A percentile compares a stretch with the other conserved stretches of the same genome.
These are phyloP conservation scores for Saccostrea echinata DNA, from an alignment of 1,140 invertebrate species.

Conservation along the genomic window DNA sequence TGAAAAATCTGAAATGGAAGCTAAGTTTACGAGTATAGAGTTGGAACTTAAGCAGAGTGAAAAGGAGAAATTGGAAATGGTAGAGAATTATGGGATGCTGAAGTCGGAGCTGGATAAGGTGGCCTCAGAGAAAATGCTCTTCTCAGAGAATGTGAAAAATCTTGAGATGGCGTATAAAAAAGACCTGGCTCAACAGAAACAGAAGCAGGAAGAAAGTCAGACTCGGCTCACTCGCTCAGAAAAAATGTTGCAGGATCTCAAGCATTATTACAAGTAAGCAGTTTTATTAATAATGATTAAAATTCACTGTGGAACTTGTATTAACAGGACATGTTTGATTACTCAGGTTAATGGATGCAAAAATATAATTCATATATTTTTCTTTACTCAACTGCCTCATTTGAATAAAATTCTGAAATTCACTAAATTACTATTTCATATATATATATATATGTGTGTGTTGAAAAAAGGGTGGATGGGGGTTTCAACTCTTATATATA, in stretches of 20 bases:
- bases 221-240: slow-evolving; percentile 49
- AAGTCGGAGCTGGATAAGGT: slow-evolving; percentile 47
- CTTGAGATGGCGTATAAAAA: slow-evolving; percentile 57
- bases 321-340: too few species aligned
- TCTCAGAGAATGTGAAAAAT: slow-evolving; percentile 50
- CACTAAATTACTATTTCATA: too few species aligned
- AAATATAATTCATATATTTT: too few species aligned
- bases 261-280: slow-evolving; percentile 51
- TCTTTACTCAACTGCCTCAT: too few species aligned
- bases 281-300: too few species aligned
- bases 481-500: too few species aligned
- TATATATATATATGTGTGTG: too few species aligned
- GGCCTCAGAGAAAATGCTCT: slow-evolving; percentile 41
- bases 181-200: slow-evolving; percentile 57
- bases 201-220: slow-evolving; percentile 57
- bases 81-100: slow-evolving; percentile 38
- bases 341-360: too few species aligned
- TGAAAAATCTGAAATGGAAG: slow-evolving; percentile 43
- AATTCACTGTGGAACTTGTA: too few species aligned
- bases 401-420: too few species aligned
- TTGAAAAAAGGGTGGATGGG: too few species aligned
- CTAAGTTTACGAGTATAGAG: neutral
- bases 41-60: neutral
- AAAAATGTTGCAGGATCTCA: slow-evolving; percentile 52
- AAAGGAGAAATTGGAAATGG: slow-evolving; percentile 28